A percentile compares a stretch with the other conserved stretches of the same genome.
Evolutionary conservation across 1,140 invertebrate species (phyloP).

Genomic region (Scaptomyza pallida): DNA sequence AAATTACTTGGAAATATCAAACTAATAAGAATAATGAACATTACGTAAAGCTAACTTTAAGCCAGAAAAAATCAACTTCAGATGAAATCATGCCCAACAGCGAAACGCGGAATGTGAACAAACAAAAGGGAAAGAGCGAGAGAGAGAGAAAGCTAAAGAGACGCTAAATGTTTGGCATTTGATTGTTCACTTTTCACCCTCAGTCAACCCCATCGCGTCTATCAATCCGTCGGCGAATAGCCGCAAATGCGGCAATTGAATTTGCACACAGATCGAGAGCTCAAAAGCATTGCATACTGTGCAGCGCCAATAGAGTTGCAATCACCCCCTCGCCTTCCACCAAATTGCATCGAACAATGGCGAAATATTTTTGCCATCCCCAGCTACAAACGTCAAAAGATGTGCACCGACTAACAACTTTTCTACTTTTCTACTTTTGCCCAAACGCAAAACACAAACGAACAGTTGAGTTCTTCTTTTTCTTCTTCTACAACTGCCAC

Average conservation of each 20-base stretch:
- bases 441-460: slow-evolving; percentile 52
- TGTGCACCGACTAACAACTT: slow-evolving; percentile 42
- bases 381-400: slow-evolving; percentile 30
- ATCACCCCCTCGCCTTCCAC: not conserved
- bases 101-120: slow-evolving; percentile 25
- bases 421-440: slow-evolving; percentile 59
- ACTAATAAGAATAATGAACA: not conserved
- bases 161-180: slow-evolving; percentile 52
- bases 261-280: slow-evolving; percentile 59
- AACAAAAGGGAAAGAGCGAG: slow-evolving; percentile 11
- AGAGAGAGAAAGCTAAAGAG: slow-evolving; percentile 1
- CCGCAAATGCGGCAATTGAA: slow-evolving; percentile 71
- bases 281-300: slow-evolving; percentile 76
- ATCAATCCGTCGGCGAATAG: slow-evolving; percentile 2
- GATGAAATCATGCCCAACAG: slow-evolving; percentile 1
- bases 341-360: slow-evolving; percentile 64
- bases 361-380: slow-evolving; percentile 65
- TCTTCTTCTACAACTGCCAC: slow-evolving; percentile 28
- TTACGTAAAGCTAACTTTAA: slow-evolving; percentile 4
- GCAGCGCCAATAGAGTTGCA: slow-evolving; percentile 33
- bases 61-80: not conserved
- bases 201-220: not conserved
- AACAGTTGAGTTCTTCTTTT: slow-evolving; percentile 31
- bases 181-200: slow-evolving; percentile 2
- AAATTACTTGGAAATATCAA: not conserved